Conservation (phyloP, 2,113 vertebrate species). For the Callionymus lyra region DNA sequence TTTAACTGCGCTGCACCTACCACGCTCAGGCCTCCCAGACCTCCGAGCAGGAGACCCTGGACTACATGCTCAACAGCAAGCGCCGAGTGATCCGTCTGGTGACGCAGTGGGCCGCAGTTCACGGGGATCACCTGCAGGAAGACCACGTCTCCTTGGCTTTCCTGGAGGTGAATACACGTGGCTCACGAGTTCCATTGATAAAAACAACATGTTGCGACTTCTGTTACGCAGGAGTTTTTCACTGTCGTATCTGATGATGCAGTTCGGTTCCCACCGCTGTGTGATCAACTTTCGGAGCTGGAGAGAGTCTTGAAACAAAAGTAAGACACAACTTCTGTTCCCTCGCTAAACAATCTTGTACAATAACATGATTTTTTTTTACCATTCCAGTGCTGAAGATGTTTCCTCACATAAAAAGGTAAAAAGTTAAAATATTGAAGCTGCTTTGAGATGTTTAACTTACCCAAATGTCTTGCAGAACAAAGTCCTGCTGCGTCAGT, state of each 20-base stretch:
- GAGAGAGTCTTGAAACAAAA: constrained; percentile 83
- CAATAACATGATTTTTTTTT: not conserved
- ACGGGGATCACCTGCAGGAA: constrained; percentile 82
- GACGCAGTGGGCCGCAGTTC: constrained; percentile 78
- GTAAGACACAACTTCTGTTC: constrained; percentile 45
- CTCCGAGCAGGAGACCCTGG: constrained; percentile 90
- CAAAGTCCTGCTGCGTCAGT: constrained; percentile 89
- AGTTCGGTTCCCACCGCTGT: constrained; percentile 74
- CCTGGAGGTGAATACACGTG: constrained; percentile 75
- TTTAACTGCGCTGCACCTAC: constrained; percentile 83
- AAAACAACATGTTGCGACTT: too few species aligned
- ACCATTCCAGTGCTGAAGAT: constrained; percentile 77
- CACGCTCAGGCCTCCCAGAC: constrained; percentile 89
- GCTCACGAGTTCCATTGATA: too few species aligned
- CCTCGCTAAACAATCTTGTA: not conserved
- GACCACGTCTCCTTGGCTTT: constrained; percentile 81
- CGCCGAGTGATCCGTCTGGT: constrained; percentile 85
- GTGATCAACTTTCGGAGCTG: constrained; percentile 83
- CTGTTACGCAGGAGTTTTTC: constrained; percentile 79
- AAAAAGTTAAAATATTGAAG: not conserved
- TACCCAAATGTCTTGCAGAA: constrained; percentile 63
- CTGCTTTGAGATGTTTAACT: not conserved
- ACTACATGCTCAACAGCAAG: constrained; percentile 95
- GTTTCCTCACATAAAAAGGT: constrained; percentile 86
- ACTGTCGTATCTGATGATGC: constrained; percentile 85